phyloP scores from a whole-genome alignment of 1,140 invertebrate species.

The Phenacoccus solenopsis region DNA sequence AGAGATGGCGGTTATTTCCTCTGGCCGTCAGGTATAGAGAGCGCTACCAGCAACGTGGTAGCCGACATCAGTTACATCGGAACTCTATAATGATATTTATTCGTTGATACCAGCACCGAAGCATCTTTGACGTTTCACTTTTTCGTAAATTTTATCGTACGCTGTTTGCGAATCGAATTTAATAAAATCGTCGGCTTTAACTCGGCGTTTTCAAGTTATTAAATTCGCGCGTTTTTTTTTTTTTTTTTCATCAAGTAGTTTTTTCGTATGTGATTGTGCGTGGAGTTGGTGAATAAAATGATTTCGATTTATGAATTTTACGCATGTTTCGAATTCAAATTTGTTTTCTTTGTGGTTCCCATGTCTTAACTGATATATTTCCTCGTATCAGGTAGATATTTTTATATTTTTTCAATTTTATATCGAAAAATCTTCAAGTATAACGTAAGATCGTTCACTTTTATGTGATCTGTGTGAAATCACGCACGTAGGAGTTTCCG shows the following conservation, averaged over 20 bases:
- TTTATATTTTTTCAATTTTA: too few species aligned
- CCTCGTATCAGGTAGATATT: too few species aligned
- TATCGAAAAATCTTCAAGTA: too few species aligned
- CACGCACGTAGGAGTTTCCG: too few species aligned
- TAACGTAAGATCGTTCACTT: too few species aligned
- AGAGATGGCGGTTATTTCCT: not conserved
- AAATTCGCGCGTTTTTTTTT: not conserved
- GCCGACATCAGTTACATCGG: not conserved
- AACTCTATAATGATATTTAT: not conserved
- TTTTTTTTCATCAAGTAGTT: not conserved
- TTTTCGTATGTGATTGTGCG: not conserved
- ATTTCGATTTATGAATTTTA: too few species aligned
- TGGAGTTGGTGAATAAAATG: too few species aligned
- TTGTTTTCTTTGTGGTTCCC: not conserved
- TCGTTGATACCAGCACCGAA: not conserved
- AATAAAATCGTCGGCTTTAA: not conserved
- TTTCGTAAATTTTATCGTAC: not conserved
- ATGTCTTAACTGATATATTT: too few species aligned
- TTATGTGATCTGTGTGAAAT: too few species aligned
- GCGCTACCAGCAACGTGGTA: not conserved
- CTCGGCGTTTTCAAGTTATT: not conserved
- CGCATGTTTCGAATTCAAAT: not conserved
- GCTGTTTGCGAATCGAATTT: not conserved
- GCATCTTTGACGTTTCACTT: not conserved
- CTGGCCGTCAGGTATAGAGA: not conserved